A percentile compares a stretch with the other conserved stretches of the same genome.
phyloP scores from a whole-genome alignment of 2,888 invertebrate species.

The Anaspis maculata region DNA sequence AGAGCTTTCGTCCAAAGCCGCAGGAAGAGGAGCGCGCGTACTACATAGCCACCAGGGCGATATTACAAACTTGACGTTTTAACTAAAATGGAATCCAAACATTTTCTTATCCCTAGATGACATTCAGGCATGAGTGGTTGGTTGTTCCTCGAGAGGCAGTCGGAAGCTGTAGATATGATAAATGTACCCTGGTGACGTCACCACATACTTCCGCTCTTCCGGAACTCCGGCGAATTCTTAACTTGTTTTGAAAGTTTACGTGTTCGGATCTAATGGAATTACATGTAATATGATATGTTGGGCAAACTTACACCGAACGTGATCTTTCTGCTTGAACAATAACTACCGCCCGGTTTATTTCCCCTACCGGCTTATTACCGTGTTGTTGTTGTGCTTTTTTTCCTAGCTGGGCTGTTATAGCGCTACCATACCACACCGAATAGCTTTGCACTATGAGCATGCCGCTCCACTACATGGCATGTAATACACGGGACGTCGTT shows the following conservation, averaged over 20 bases:
- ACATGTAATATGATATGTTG: constrained; percentile 21
- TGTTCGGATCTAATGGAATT: constrained; percentile 23
- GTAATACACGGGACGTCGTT: no score
- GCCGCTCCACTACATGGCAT: no score
- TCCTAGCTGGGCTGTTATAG: no score
- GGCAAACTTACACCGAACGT: constrained; percentile 17
- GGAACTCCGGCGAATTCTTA: constrained; percentile 19
- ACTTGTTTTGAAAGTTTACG: constrained; percentile 23
- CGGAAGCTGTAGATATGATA: constrained; percentile 10
- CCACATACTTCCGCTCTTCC: constrained; percentile 10
- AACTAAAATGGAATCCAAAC: constrained; percentile 1
- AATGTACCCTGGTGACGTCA: constrained; percentile 13
- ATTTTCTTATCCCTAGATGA: constrained; percentile 4
- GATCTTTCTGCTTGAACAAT: constrained; percentile 11
- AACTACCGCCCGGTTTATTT: no score
- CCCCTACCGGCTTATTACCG: no score
- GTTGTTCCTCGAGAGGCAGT: constrained; percentile 3
- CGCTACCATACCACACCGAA: no score
- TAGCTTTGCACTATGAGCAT: no score
- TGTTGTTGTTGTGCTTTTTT: no score
- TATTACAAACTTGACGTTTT: no score
- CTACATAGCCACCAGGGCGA: no score
- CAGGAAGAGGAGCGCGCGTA: no score
- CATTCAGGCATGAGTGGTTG: constrained; percentile 4
- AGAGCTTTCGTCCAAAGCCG: no score